Percentiles rank a stretch among this genome's conserved stretches.
Evolutionary conservation across 2,888 invertebrate genomes (phyloP).

Genomic region (Eledone cirrhosa): DNA sequence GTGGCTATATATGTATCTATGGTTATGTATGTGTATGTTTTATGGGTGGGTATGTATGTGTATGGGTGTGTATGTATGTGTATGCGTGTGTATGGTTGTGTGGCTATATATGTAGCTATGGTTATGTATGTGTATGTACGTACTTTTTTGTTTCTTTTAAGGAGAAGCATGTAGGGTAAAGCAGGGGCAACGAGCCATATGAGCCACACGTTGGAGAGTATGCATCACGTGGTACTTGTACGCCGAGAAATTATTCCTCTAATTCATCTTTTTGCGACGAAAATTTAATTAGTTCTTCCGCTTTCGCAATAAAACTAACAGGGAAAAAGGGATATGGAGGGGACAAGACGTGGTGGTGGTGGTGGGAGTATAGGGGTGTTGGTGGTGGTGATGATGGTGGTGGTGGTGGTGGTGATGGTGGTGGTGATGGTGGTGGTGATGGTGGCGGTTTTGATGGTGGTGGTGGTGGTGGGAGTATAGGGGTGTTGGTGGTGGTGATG

Average conservation of each 20-base stretch:
- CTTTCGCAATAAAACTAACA: slow-evolving; percentile 21
- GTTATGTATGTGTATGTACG: too few species aligned
- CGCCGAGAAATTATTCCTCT: slow-evolving; percentile 20
- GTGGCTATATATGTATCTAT: too few species aligned
- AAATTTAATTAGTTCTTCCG: slow-evolving; percentile 24
- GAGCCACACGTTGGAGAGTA: slow-evolving; percentile 12
- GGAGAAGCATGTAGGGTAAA: not conserved
- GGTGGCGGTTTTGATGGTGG: too few species aligned
- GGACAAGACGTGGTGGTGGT: not conserved
- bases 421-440: not conserved
- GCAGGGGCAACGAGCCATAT: not conserved
- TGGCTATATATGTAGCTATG: too few species aligned
- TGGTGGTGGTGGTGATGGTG: not conserved
- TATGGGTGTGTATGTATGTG: too few species aligned
- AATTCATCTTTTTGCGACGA: slow-evolving; percentile 24
- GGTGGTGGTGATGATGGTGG: not conserved
- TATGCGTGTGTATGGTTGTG: too few species aligned
- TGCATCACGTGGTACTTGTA: slow-evolving; percentile 18
- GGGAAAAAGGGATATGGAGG: not conserved
- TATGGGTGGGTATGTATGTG: too few species aligned
- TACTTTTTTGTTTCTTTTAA: not conserved
- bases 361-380: not conserved
- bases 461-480: not conserved
- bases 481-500: not conserved
- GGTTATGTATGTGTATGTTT: too few species aligned